Evolutionary conservation across 1,140 invertebrate genomes (phyloP), one percentile per base, ranked within the genome.

Genomic region (Nephila pilipes): DNA sequence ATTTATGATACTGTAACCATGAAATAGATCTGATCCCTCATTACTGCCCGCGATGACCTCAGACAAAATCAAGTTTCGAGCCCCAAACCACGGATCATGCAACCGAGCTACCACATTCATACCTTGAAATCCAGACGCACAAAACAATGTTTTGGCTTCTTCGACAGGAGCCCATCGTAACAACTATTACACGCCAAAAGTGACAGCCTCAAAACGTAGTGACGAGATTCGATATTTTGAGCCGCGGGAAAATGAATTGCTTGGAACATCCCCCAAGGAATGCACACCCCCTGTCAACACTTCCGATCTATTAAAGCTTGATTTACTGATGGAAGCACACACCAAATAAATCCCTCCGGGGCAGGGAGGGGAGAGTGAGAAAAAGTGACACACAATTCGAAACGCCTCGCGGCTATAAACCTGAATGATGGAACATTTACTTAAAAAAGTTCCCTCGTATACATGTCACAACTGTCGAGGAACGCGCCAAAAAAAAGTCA

Each of bases 401-500:
- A 25, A n/a, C 25, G 63, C 63, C 69, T 29, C 5, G 29, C 29
- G 29, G 69, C 29, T 36, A 18, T 75, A 75, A 75, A 75, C 29
- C 69, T 75, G 29, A 75, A 75, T 16, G 69, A 75, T 75, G 32
- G 69, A 2, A 75, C 69, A 75, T 75, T 32, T 75, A 75, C 16
- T 32, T 65, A 36, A 32, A 75, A 20, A 75, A 18, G 14, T 14
- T 36, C 16, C 29, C 25, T 36, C 69, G 69, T 75, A 75, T 75
- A 75, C 69, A 75, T 75, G 69, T 75, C 69, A 75, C 29, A 75
- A 36, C 69, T 75, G 69, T 75, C 32, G 69, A 75, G 36, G 36
- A 18, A 12, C 69, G 25, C 69, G 69, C 69, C 69, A 75, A 75
- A 32, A 36, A n/a, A 75, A 75, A 25, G 69, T 75, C 69, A 75